Percentiles rank a stretch among this genome's conserved stretches.
These are phyloP conservation scores for Plecotus auritus DNA, from an alignment of 2,113 vertebrate species.

Conservation along the genomic window DNA sequence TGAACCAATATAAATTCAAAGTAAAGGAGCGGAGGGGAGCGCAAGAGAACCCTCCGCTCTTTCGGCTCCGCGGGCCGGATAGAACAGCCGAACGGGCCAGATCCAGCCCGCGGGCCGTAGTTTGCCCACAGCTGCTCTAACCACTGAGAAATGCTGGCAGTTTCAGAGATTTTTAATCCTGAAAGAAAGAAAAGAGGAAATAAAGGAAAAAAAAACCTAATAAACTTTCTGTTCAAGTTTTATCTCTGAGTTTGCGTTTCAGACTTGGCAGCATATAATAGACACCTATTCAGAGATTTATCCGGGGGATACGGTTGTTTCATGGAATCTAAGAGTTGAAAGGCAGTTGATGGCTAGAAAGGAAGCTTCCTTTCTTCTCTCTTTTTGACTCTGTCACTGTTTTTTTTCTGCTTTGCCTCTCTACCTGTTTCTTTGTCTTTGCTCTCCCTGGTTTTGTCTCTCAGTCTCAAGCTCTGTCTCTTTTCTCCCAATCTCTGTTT, in stretches of 20 bases:
- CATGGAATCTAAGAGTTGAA: background rate
- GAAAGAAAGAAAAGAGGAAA: background rate
- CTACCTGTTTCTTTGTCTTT: background rate
- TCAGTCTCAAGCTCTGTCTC: background rate
- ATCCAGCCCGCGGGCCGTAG: no score
- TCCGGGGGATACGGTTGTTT: background rate
- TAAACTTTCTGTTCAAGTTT: slow-evolving; percentile 5
- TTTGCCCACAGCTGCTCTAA: no score
- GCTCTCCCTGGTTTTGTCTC: background rate
- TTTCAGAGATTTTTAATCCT: background rate
- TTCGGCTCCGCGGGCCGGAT: no score
- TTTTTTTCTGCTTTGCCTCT: background rate
- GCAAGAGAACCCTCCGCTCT: no score
- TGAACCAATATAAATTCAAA: no score
- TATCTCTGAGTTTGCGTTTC: slow-evolving; percentile 5
- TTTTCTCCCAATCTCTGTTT: background rate
- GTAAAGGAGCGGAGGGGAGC: no score
- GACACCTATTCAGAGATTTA: background rate
- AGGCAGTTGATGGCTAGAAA: background rate
- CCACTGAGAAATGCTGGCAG: background rate
- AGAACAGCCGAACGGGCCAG: no score
- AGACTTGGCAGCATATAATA: background rate
- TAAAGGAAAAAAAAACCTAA: background rate
- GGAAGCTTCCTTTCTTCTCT: background rate
- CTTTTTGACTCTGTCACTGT: background rate